phyloP scores from a whole-genome alignment of 2,797 vertebrate genomes.

The Enteromius anoplus region DNA sequence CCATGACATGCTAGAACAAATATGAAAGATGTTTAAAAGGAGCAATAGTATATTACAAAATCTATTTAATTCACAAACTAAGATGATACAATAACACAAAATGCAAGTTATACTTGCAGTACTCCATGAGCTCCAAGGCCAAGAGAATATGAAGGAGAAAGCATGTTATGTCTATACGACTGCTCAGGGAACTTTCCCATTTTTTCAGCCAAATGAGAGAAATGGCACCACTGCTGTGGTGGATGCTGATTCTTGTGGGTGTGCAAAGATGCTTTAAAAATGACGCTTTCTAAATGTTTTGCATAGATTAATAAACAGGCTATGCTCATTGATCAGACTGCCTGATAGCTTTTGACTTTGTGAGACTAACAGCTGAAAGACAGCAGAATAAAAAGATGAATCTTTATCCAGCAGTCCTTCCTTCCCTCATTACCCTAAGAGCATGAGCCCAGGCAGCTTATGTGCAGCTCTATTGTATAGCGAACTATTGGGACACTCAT shows the following conservation, averaged over 20 bases:
- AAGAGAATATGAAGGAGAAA: slow-evolving; percentile 29
- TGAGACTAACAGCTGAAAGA: slow-evolving; percentile 38
- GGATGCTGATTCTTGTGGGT: neutral
- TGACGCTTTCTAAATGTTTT: neutral
- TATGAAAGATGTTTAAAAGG: neutral
- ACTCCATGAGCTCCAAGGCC: slow-evolving; percentile 40
- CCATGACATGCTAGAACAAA: neutral
- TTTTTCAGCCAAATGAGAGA: neutral
- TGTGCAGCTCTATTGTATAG: slow-evolving; percentile 39
- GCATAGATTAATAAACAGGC: neutral
- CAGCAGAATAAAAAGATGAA: slow-evolving; percentile 37
- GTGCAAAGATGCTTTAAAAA: slow-evolving; percentile 14
- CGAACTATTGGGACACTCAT: slow-evolving; percentile 35
- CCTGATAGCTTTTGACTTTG: slow-evolving; percentile 22
- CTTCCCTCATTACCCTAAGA: slow-evolving; percentile 44
- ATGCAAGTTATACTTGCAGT: slow-evolving; percentile 3
- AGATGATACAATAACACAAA: neutral
- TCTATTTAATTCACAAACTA: neutral
- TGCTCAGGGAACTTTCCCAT: neutral
- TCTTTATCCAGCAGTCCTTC: slow-evolving; percentile 36
- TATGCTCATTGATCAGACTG: slow-evolving; percentile 20
- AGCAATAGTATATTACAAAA: neutral
- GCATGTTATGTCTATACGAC: slow-evolving; percentile 47
- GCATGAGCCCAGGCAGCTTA: slow-evolving; percentile 34
- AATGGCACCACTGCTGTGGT: slow-evolving; percentile 1